phyloP scores from a whole-genome alignment of 2,797 vertebrate species.

The Betta splendens region DNA sequence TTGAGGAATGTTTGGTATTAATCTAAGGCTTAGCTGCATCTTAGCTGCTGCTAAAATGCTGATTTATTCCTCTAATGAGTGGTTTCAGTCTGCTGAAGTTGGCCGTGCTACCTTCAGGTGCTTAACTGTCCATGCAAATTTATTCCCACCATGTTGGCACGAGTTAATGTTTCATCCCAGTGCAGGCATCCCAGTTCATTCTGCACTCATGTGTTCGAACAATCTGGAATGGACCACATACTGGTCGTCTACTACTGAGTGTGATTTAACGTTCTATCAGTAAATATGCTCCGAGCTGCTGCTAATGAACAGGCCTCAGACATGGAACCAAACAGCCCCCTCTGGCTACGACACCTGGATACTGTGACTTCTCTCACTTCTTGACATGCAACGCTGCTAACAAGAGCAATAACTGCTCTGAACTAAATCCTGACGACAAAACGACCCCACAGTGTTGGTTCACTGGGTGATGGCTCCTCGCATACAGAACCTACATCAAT shows the following conservation, averaged over 20 bases:
- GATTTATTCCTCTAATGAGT: slow-evolving; percentile 8
- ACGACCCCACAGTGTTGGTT: no score
- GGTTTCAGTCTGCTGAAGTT: slow-evolving; percentile 23
- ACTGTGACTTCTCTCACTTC: slow-evolving; percentile 2
- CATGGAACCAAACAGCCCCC: slow-evolving; percentile 32
- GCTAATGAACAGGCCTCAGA: not conserved
- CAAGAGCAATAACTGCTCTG: not conserved
- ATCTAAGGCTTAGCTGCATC: slow-evolving; percentile 45
- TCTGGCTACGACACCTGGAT: slow-evolving; percentile 31
- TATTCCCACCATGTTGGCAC: slow-evolving; percentile 14
- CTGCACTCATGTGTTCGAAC: not conserved
- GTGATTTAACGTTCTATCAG: not conserved
- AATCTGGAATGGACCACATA: not conserved
- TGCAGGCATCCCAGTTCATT: not conserved
- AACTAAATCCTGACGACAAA: not conserved
- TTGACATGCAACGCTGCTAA: not conserved
- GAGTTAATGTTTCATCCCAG: slow-evolving; percentile 7
- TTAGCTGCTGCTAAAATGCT: slow-evolving; percentile 24
- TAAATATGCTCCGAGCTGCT: not conserved
- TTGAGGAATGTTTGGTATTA: slow-evolving; percentile 37
- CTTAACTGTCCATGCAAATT: slow-evolving; percentile 29
- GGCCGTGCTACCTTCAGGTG: slow-evolving; percentile 6
- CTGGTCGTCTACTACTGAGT: no score
- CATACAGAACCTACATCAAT: no score
- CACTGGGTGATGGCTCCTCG: no score